A percentile compares a stretch with the other conserved stretches of the same genome.
phyloP scores from a whole-genome alignment of 2,113 vertebrate genomes.

The Albula glossodonta region DNA sequence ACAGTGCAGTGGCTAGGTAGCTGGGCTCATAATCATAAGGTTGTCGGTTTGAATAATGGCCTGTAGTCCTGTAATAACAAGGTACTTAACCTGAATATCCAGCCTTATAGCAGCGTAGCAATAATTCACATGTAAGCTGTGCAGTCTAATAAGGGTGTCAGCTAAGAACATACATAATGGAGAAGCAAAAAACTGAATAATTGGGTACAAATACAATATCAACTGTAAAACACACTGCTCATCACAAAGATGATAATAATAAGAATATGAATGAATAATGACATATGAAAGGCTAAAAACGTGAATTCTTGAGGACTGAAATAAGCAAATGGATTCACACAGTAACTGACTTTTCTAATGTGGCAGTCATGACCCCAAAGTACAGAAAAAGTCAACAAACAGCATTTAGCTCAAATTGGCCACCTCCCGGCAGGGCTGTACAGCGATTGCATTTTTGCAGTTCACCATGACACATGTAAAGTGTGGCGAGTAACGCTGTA shows the following conservation, averaged over 20 bases:
- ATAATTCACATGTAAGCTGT: not conserved
- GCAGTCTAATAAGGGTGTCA: not conserved
- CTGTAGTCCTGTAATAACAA: not conserved
- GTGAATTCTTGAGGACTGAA: not conserved
- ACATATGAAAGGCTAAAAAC: not conserved
- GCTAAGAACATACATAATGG: not conserved
- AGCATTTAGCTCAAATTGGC: not conserved
- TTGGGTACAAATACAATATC: not conserved
- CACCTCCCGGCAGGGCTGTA: not conserved
- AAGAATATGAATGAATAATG: not conserved
- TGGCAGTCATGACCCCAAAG: no score
- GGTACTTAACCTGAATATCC: constrained; percentile 3
- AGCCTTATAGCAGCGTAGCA: not conserved
- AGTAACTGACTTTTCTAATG: no score
- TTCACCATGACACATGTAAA: not conserved
- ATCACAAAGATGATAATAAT: not conserved
- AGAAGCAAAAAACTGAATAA: no score
- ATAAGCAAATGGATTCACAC: no score
- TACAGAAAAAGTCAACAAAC: no score
- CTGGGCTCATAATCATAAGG: not conserved
- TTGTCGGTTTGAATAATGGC: constrained; percentile 5
- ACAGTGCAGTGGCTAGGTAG: not conserved
- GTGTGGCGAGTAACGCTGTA: not conserved
- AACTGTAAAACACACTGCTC: not conserved
- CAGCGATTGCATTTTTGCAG: not conserved